Percentiles rank a stretch among this genome's conserved stretches.
Evolutionary conservation across 2,888 invertebrate genomes (phyloP).

Genomic region (Synanthedon vespiformis): DNA sequence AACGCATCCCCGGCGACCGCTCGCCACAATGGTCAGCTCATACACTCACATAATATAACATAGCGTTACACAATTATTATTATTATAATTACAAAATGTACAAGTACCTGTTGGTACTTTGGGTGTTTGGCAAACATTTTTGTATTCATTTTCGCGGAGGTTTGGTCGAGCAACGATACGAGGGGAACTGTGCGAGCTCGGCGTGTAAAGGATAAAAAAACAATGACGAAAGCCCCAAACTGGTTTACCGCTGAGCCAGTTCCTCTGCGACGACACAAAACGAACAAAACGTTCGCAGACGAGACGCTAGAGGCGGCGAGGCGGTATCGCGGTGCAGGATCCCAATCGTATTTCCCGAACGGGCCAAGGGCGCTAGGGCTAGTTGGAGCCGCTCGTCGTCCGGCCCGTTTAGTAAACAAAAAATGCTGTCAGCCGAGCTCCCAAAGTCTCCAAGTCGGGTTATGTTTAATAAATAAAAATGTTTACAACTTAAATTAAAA

Average conservation of each 20-base stretch:
- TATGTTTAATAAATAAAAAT: too few species aligned
- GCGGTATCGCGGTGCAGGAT: constrained; percentile 22
- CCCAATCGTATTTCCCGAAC: constrained; percentile 31
- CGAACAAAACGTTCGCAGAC: constrained; percentile 44
- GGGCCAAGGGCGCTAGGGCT: constrained; percentile 36
- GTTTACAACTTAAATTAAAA: too few species aligned
- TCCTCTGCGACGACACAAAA: constrained; percentile 54
- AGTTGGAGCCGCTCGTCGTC: constrained; percentile 27
- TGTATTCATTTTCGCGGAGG: constrained; percentile 39
- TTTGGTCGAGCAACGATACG: constrained; percentile 29
- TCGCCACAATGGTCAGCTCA: background rate
- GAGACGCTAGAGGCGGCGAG: constrained; percentile 26
- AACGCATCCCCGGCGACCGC: background rate
- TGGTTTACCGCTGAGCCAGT: constrained; percentile 48
- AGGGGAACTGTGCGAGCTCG: constrained; percentile 29
- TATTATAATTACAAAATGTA: too few species aligned
- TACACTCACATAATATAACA: too few species aligned
- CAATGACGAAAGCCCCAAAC: constrained; percentile 59
- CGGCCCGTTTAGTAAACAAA: constrained; percentile 16
- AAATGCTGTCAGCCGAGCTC: constrained; percentile 30
- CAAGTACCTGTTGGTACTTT: constrained; percentile 15
- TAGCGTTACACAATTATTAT: too few species aligned
- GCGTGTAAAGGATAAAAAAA: constrained; percentile 48
- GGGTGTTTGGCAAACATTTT: constrained; percentile 47
- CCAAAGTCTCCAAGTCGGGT: constrained; percentile 18